Conservation (phyloP, 2,113 vertebrate genomes). For the Pimephales promelas region DNA sequence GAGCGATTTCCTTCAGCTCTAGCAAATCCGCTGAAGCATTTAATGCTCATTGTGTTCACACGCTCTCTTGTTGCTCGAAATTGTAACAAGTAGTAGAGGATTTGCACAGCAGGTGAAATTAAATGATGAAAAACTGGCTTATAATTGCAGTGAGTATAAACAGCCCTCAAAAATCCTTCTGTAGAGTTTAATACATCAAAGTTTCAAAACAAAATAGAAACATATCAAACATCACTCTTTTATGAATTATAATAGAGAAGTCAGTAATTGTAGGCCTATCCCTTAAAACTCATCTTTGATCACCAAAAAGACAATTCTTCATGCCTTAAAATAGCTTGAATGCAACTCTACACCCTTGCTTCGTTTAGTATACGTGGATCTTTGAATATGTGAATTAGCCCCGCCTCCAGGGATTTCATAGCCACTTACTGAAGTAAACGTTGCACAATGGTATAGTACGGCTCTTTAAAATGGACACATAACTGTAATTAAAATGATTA, state of each 20-base stretch:
- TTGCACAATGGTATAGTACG: too few relatives aligned
- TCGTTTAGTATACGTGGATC: too few relatives aligned
- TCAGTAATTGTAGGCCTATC: too few relatives aligned
- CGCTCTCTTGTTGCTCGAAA: not conserved
- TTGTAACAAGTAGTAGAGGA: not conserved
- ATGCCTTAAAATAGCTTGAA: too few relatives aligned
- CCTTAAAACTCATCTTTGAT: too few relatives aligned
- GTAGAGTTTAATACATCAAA: not conserved
- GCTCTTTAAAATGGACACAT: too few relatives aligned
- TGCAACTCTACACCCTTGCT: too few relatives aligned
- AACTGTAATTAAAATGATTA: too few relatives aligned
- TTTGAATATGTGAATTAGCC: too few relatives aligned
- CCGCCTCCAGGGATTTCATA: too few relatives aligned
- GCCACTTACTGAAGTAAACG: too few relatives aligned
- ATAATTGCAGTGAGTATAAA: constrained; percentile 10
- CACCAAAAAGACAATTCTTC: too few relatives aligned
- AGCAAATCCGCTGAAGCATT: constrained; percentile 21
- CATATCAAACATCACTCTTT: not conserved
- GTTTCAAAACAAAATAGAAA: not conserved
- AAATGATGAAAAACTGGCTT: not conserved
- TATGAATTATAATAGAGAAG: not conserved
- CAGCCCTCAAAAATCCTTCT: not conserved
- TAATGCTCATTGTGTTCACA: constrained; percentile 28
- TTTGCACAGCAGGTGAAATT: constrained; percentile 40
- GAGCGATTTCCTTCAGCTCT: constrained; percentile 15